Conservation (phyloP, 2,888 invertebrate species). For the Argynnis bischoffii region DNA sequence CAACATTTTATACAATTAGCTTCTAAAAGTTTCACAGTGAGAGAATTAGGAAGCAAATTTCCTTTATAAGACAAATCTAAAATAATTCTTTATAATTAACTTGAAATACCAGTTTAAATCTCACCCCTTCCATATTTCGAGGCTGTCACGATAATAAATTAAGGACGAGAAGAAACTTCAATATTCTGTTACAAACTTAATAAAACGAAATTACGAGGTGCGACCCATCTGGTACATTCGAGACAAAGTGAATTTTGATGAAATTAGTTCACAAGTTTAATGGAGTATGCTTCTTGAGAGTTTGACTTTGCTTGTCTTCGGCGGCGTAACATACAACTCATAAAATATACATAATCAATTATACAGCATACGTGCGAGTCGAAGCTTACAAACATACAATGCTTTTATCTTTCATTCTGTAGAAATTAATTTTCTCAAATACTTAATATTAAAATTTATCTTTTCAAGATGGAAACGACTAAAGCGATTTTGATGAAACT, state of each 20-base stretch:
- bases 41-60: neutral
- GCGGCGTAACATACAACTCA: constrained; percentile 31
- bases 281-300: constrained; percentile 60
- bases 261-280: constrained; percentile 77
- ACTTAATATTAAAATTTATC: no score
- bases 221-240: constrained; percentile 70
- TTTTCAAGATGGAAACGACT: no score
- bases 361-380: constrained; percentile 9
- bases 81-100: constrained; percentile 25
- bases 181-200: constrained; percentile 71
- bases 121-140: constrained; percentile 29
- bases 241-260: constrained; percentile 77
- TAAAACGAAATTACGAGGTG: constrained; percentile 73
- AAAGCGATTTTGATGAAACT: no score
- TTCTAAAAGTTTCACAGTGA: neutral
- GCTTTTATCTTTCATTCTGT: no score
- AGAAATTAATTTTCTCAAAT: no score
- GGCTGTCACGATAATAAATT: constrained; percentile 49
- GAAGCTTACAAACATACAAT: neutral
- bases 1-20: constrained; percentile 4
- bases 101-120: constrained; percentile 26
- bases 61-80: constrained; percentile 4
- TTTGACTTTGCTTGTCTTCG: constrained; percentile 43
- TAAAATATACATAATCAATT: constrained; percentile 34
- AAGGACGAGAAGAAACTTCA: constrained; percentile 60